Percentiles rank a stretch among this genome's conserved stretches.
Evolutionary conservation across 2,888 invertebrate genomes (phyloP).

Genomic region (Xestia xanthographa): DNA sequence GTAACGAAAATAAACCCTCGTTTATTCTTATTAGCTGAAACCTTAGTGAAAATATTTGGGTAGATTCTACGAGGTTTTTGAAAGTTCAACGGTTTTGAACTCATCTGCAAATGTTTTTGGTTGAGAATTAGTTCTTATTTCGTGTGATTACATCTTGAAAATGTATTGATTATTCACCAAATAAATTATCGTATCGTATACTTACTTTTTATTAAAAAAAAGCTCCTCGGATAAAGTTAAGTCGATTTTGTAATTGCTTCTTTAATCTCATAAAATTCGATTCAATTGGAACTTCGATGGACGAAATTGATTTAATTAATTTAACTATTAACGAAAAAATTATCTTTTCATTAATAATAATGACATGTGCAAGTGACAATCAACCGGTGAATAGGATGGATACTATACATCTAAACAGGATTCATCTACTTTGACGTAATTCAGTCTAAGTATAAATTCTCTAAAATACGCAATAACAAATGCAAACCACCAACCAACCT

Average conservation of each 20-base stretch:
- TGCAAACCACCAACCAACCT: constrained; percentile 10
- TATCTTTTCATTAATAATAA: background rate
- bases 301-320: background rate
- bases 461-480: background rate
- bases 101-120: constrained; percentile 25
- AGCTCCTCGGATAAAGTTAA: background rate
- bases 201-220: background rate
- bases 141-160: background rate
- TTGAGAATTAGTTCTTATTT: background rate
- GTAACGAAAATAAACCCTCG: constrained; percentile 43
- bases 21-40: constrained; percentile 42
- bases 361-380: too few species aligned
- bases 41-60: constrained; percentile 33
- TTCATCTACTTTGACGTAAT: background rate
- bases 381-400: background rate
- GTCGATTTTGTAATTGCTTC: background rate
- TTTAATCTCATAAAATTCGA: background rate
- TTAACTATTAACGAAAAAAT: background rate
- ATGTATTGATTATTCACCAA: background rate
- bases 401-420: background rate
- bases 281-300: background rate
- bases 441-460: background rate
- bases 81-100: constrained; percentile 3
- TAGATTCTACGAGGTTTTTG: constrained; percentile 16
- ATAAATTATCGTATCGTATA: background rate